A percentile compares a stretch with the other conserved stretches of the same genome.
phyloP scores from a whole-genome alignment of 2,797 vertebrate species.

The Falco naumanni region DNA sequence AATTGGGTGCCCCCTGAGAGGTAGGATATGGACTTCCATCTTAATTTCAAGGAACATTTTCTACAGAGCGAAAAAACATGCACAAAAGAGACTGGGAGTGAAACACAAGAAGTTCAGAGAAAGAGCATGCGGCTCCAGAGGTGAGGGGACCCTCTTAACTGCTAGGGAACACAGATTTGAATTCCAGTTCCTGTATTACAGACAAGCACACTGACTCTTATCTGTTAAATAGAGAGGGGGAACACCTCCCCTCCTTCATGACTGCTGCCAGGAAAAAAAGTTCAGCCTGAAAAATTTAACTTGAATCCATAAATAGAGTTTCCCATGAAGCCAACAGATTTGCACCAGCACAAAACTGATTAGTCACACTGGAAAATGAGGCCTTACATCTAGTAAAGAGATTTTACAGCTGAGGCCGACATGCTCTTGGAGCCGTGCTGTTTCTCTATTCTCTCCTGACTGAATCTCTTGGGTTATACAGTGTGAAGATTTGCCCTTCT shows the following conservation, averaged over 20 bases:
- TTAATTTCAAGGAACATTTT: background rate
- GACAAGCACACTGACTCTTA: background rate
- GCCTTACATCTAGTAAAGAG: background rate
- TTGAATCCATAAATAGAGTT: conserved; percentile 1
- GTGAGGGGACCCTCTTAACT: background rate
- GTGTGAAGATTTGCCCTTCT: background rate
- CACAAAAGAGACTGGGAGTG: background rate
- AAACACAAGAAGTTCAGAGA: background rate
- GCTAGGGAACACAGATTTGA: fast-evolving
- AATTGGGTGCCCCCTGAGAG: background rate
- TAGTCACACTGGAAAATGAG: conserved; percentile 34
- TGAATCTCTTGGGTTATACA: background rate
- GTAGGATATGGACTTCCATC: background rate
- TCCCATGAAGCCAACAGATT: background rate
- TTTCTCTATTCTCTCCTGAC: background rate
- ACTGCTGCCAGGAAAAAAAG: background rate
- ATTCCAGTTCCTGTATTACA: background rate
- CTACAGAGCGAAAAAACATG: background rate
- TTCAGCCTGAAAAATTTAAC: background rate
- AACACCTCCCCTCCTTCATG: background rate
- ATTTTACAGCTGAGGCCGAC: conserved; percentile 9
- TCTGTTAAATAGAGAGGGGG: background rate
- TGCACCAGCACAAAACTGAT: background rate
- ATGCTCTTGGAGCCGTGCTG: background rate
- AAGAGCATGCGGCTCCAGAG: background rate